Evolutionary conservation across 2,797 vertebrate species (phyloP).

Genomic region (Peromyscus attwateri): DNA sequence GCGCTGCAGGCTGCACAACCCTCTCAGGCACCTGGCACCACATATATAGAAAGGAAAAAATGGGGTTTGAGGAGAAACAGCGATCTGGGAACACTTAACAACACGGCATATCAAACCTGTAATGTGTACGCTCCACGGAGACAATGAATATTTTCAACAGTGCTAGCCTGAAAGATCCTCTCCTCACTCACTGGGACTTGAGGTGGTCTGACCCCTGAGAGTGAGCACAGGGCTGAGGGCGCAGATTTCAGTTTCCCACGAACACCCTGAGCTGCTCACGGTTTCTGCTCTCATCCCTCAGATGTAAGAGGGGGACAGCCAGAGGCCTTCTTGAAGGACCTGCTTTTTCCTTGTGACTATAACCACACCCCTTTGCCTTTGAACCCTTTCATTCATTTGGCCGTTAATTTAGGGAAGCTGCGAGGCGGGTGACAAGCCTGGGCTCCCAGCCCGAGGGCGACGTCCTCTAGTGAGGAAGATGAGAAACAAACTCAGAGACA

Average conservation of each 20-base stretch:
- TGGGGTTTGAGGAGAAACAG: background rate
- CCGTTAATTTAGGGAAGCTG: background rate
- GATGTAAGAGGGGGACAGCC: background rate
- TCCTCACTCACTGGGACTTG: background rate
- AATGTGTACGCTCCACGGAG: background rate
- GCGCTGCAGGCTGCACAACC: background rate
- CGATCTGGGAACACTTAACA: background rate
- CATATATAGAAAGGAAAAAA: background rate
- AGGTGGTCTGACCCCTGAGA: background rate
- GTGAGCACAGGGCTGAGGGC: background rate
- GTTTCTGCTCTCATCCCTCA: background rate
- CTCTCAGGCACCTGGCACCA: background rate
- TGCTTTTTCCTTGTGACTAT: background rate
- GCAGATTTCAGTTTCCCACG: background rate
- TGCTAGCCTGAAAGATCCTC: background rate
- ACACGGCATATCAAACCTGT: background rate
- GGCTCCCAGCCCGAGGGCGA: background rate
- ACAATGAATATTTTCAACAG: slow-evolving; percentile 7
- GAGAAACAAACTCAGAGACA: background rate
- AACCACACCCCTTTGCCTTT: background rate
- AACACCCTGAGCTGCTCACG: background rate
- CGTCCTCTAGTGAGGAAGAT: background rate
- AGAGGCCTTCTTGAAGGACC: background rate
- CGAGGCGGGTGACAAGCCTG: background rate
- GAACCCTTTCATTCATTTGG: background rate